phyloP scores from a whole-genome alignment of 2,797 vertebrate genomes.

The Onychomys arenicola region DNA sequence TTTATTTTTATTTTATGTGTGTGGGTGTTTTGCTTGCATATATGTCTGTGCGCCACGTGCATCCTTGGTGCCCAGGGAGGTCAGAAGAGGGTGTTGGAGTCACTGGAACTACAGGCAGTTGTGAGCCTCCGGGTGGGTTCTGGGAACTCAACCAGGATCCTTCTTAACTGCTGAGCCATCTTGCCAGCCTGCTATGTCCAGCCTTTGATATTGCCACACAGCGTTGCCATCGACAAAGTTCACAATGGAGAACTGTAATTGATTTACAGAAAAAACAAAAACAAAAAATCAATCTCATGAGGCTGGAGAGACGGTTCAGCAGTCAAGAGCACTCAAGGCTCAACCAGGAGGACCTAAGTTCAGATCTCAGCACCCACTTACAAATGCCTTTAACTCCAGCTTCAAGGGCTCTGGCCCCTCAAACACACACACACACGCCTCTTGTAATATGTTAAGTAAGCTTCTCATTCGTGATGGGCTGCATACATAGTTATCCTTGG shows the following conservation, averaged over 20 bases:
- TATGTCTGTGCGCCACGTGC: background rate
- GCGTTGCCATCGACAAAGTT: background rate
- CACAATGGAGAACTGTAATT: background rate
- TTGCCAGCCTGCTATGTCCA: too few species aligned
- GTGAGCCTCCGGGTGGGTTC: too few species aligned
- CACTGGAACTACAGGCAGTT: background rate
- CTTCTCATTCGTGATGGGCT: background rate
- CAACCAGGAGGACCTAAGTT: too few species aligned
- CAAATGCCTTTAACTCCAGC: background rate
- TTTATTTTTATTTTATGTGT: background rate
- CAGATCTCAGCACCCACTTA: background rate
- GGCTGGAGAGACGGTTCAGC: background rate
- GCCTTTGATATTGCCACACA: background rate
- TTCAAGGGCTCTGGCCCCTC: background rate
- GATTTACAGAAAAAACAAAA: background rate
- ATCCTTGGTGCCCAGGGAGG: background rate
- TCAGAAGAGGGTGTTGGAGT: background rate
- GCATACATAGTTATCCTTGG: background rate
- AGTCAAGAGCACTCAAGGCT: background rate
- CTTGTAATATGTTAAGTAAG: background rate
- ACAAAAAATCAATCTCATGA: too few species aligned
- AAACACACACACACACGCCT: too few species aligned
- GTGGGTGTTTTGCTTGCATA: background rate
- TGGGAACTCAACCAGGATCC: background rate
- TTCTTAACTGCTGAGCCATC: background rate